phyloP scores from a whole-genome alignment of 1,140 invertebrate genomes.

The Zophobas morio region DNA sequence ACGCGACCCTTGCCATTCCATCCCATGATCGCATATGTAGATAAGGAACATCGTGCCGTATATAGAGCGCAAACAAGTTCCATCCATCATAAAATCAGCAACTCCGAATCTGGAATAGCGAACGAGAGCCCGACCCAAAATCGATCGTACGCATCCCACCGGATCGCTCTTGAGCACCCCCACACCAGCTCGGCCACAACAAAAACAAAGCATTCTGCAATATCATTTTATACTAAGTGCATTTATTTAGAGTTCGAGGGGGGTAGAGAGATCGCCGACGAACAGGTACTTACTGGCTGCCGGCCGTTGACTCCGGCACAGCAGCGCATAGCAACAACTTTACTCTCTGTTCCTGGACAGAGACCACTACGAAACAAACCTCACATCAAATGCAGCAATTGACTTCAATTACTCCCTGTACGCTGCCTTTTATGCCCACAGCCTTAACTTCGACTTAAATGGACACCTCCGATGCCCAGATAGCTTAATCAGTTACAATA shows the following conservation, averaged over 20 bases:
- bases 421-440: conserved; percentile 45
- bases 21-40: background rate
- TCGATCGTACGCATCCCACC: background rate
- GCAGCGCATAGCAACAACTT: conserved; percentile 48
- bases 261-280: conserved; percentile 30
- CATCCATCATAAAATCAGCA: background rate
- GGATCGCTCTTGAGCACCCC: background rate
- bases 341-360: conserved; percentile 29
- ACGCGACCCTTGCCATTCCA: no score
- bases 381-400: conserved; percentile 44
- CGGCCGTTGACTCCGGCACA: conserved; percentile 47
- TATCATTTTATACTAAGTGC: conserved; percentile 17
- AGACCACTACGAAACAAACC: conserved; percentile 37
- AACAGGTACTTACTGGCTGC: conserved; percentile 48
- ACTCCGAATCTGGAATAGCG: background rate
- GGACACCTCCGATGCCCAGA: conserved; percentile 31
- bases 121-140: background rate
- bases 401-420: conserved; percentile 45
- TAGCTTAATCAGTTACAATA: conserved; percentile 36
- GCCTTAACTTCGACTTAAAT: conserved; percentile 30
- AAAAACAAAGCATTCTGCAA: conserved; percentile 3
- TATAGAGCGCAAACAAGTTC: background rate
- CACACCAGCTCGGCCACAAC: background rate
- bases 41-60: conserved; percentile 1
- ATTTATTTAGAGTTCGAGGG: conserved; percentile 37